A percentile compares a stretch with the other conserved stretches of the same genome.
Evolutionary conservation across 2,113 vertebrate species (phyloP).

Genomic region (Taurulus bubalis): DNA sequence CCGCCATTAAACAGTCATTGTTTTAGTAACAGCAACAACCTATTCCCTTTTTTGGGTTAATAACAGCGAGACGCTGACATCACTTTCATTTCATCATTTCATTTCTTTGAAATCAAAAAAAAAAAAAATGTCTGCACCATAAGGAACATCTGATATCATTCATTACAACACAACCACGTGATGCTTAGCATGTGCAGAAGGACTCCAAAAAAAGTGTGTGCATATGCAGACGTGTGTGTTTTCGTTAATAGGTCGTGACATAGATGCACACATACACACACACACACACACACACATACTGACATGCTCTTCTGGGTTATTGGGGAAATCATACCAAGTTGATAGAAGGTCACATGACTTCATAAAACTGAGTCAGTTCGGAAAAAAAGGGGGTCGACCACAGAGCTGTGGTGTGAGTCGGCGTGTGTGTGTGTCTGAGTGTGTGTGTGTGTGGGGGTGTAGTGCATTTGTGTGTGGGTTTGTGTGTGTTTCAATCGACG

Average conservation of each 20-base stretch:
- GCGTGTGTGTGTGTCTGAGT: constrained; percentile 1
- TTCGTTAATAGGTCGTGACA: neutral
- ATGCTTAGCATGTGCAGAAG: neutral
- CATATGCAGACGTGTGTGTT: neutral
- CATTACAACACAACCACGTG: neutral
- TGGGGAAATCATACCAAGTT: neutral
- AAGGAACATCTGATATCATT: neutral
- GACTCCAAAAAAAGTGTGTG: neutral
- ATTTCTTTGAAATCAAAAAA: constrained; percentile 38
- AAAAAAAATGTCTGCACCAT: neutral
- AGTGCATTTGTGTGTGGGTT: neutral
- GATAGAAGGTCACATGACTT: constrained; percentile 32
- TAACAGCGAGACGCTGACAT: neutral
- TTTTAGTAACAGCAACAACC: constrained; percentile 11
- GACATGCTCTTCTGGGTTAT: neutral
- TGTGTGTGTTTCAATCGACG: neutral
- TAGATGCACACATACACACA: neutral
- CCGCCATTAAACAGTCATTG: neutral
- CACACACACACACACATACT: neutral
- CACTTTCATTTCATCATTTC: constrained; percentile 50
- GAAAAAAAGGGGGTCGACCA: constrained; percentile 22
- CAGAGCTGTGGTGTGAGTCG: constrained; percentile 25
- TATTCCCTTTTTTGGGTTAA: constrained; percentile 18
- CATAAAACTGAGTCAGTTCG: constrained; percentile 18
- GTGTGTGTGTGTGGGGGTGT: neutral